These are phyloP conservation scores for Crambe crambe DNA, from an alignment of 37 sponge, comb jelly and placozoan species.

Conservation along the genomic window DNA sequence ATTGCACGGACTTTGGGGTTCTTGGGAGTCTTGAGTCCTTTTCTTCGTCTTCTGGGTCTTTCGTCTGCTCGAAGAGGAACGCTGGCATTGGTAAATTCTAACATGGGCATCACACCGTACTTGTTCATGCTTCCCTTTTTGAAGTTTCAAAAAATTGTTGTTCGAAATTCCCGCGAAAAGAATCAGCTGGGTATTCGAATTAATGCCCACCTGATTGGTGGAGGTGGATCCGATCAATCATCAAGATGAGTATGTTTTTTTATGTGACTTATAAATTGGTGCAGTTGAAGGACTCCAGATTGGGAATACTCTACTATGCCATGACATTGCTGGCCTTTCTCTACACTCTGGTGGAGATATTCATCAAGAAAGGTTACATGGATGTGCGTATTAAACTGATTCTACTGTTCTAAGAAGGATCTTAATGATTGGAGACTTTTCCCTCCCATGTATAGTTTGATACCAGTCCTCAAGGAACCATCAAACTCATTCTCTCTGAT, in stretches of 20 bases:
- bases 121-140: background rate
- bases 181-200: background rate
- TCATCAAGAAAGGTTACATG: slow-evolving; percentile 75
- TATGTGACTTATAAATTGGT: slow-evolving; percentile 89
- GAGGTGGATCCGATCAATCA: background rate
- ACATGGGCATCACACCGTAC: slow-evolving; percentile 37
- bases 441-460: slow-evolving; percentile 60
- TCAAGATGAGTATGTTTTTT: slow-evolving; percentile 6
- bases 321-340: slow-evolving; percentile 54
- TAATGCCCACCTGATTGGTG: slow-evolving; percentile 22
- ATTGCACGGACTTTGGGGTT: slow-evolving; percentile 24
- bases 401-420: background rate
- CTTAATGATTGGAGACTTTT: slow-evolving; percentile 3
- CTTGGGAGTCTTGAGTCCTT: slow-evolving; percentile 27
- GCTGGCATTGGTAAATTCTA: slow-evolving; percentile 35
- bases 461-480: slow-evolving; percentile 71
- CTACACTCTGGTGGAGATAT: slow-evolving; percentile 70
- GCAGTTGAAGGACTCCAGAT: slow-evolving; percentile 59
- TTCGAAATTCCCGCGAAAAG: slow-evolving; percentile 16
- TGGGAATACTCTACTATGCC: slow-evolving; percentile 81
- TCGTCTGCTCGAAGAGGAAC: slow-evolving; percentile 5
- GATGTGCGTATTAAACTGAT: slow-evolving; percentile 29
- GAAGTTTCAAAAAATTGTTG: background rate
- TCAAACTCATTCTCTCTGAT: slow-evolving; percentile 66
- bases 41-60: slow-evolving; percentile 16